Conservation (phyloP, 2,888 invertebrate genomes). For the Hyles lineata region DNA sequence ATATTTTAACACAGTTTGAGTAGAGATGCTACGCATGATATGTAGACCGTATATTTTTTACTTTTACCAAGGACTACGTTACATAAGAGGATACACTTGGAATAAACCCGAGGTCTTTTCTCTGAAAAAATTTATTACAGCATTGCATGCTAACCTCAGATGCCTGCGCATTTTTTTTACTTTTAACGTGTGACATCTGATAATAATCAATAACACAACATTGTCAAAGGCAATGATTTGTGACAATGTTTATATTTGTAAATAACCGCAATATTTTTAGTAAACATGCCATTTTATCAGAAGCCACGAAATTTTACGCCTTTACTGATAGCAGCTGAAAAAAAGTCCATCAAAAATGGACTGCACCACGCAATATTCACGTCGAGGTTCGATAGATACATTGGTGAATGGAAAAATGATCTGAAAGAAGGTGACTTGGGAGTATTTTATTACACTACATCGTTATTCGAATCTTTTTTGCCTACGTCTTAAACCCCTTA, state of each 20-base stretch:
- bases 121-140: too few relatives aligned
- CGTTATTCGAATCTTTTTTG: too few relatives aligned
- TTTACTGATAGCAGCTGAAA: slow-evolving; percentile 66
- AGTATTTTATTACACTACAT: too few relatives aligned
- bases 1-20: too few relatives aligned
- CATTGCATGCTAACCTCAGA: too few relatives aligned
- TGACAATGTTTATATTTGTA: slow-evolving; percentile 8
- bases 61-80: too few relatives aligned
- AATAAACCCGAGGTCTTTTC: too few relatives aligned
- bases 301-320: slow-evolving; percentile 72
- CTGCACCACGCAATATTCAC: slow-evolving; percentile 84
- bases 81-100: too few relatives aligned
- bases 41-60: too few relatives aligned
- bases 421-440: slow-evolving; percentile 66
- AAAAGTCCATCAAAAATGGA: slow-evolving; percentile 82
- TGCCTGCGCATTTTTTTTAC: neutral
- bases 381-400: slow-evolving; percentile 79
- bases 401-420: slow-evolving; percentile 86
- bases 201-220: neutral
- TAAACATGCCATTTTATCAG: slow-evolving; percentile 72
- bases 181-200: neutral
- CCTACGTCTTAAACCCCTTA: too few relatives aligned
- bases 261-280: slow-evolving; percentile 24
- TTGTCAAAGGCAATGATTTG: neutral
- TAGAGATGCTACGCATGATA: too few relatives aligned